Evolutionary conservation across 2,797 vertebrate genomes (phyloP).

Genomic region (Tokudaia tokunoshimensis): DNA sequence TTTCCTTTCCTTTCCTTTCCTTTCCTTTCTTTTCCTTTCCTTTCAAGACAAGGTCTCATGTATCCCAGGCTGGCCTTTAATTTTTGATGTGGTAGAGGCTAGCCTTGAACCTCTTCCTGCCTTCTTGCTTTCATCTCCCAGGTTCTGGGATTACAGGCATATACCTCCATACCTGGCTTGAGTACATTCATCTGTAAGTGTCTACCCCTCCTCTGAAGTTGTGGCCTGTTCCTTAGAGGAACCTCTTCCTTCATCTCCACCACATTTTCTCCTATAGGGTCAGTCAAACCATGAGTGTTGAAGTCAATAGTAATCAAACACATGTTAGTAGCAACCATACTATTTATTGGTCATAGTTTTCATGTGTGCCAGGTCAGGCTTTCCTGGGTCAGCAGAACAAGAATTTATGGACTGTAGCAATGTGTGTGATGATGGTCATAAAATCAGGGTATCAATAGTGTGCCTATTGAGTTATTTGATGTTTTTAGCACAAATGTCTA

Average conservation of each 20-base stretch:
- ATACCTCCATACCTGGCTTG: neutral
- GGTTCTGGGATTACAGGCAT: neutral
- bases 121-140: neutral
- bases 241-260: neutral
- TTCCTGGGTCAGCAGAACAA: neutral
- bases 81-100: neutral
- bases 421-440: neutral
- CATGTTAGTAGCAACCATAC: neutral
- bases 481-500: neutral
- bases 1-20: neutral
- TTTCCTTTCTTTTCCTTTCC: neutral
- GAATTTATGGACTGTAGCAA: neutral
- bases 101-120: neutral
- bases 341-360: neutral
- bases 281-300: neutral
- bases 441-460: neutral
- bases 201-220: neutral
- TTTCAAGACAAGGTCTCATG: neutral
- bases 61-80: neutral
- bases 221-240: neutral
- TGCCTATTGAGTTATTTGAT: neutral
- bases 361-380: neutral
- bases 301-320: neutral
- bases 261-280: neutral
- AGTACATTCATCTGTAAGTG: neutral